Evolutionary conservation across 2,888 invertebrate species (phyloP).

Genomic region (Amaurobius ferox): DNA sequence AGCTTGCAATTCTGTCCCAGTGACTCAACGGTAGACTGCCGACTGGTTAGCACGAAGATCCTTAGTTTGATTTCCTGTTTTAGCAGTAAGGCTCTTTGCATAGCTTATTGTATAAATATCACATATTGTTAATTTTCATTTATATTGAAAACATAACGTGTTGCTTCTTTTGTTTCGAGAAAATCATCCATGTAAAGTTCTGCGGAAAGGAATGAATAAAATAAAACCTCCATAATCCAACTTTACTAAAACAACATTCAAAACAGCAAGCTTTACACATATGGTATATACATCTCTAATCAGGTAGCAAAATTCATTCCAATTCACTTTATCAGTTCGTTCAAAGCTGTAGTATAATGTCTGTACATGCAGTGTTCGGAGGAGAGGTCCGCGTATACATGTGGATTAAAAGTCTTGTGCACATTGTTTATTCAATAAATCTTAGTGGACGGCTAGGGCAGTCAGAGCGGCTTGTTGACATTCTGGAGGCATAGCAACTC

Average conservation of each 20-base stretch:
- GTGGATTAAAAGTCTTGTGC: slow-evolving; percentile 37
- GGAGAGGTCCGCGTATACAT: slow-evolving; percentile 28
- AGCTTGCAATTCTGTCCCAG: too few relatives aligned
- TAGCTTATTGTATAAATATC: too few relatives aligned
- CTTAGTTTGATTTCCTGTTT: too few relatives aligned
- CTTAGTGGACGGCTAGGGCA: slow-evolving; percentile 69
- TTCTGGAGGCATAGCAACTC: slow-evolving; percentile 72
- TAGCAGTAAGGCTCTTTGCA: too few relatives aligned
- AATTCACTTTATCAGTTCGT: neutral
- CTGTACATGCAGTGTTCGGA: slow-evolving; percentile 27
- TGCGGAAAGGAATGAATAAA: too few relatives aligned
- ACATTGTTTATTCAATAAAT: slow-evolving; percentile 32
- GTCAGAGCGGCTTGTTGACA: slow-evolving; percentile 64
- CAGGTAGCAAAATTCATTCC: neutral
- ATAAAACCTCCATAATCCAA: slow-evolving; percentile 28
- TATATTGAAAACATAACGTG: too few relatives aligned
- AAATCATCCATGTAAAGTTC: too few relatives aligned
- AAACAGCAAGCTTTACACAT: slow-evolving; percentile 36
- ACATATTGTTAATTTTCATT: too few relatives aligned
- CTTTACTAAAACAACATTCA: slow-evolving; percentile 52
- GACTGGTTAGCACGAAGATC: too few relatives aligned
- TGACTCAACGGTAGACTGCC: too few relatives aligned
- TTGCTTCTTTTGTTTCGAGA: too few relatives aligned
- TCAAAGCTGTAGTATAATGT: neutral
- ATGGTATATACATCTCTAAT: slow-evolving; percentile 34